phyloP scores from a whole-genome alignment of 2,113 vertebrate species.

The Dromiciops gliroides region DNA sequence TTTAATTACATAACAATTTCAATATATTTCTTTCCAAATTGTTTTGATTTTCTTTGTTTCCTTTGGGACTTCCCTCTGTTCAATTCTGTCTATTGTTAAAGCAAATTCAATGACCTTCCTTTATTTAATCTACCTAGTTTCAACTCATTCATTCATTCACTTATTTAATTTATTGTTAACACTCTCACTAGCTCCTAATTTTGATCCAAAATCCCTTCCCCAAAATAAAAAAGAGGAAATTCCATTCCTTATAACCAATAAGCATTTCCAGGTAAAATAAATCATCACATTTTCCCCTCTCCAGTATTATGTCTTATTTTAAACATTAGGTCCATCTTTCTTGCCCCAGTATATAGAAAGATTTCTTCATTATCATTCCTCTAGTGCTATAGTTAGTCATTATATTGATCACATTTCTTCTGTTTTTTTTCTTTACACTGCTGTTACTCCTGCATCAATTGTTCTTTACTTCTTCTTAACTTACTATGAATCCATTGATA shows the following conservation, averaged over 20 bases:
- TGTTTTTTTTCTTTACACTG: background rate
- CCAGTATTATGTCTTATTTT: background rate
- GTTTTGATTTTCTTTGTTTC: background rate
- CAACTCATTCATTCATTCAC: background rate
- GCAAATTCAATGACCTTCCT: background rate
- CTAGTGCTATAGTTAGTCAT: background rate
- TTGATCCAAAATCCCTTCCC: background rate
- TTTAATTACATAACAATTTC: background rate
- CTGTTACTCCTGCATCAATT: background rate
- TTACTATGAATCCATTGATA: background rate
- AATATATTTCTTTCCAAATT: background rate
- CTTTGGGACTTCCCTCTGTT: background rate
- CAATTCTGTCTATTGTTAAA: background rate
- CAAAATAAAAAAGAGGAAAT: background rate
- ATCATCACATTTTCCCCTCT: background rate
- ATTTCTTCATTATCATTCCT: background rate
- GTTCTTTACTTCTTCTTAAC: background rate
- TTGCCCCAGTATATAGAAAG: background rate
- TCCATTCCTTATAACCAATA: background rate
- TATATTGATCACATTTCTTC: background rate
- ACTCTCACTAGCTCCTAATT: background rate
- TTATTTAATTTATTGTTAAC: background rate
- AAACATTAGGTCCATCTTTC: background rate
- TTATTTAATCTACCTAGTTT: background rate
- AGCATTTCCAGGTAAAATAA: background rate